Evolutionary conservation across 2,888 invertebrate genomes (phyloP).

Genomic region (Anthrax anthrax): DNA sequence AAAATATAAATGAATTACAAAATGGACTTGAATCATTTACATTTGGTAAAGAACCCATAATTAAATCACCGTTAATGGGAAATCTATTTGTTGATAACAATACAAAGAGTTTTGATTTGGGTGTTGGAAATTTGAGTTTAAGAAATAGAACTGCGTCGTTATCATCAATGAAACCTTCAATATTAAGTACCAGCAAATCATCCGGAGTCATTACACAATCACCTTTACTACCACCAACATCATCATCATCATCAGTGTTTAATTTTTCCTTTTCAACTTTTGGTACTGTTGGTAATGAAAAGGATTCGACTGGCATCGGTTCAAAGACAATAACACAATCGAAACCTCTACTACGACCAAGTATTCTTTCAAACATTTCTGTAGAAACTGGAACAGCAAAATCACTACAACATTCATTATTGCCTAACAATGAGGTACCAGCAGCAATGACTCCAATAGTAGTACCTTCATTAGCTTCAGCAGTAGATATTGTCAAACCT

Average conservation of each 20-base stretch:
- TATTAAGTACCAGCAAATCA: neutral
- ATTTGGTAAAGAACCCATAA: slow-evolving; percentile 26
- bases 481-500: neutral
- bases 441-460: no score
- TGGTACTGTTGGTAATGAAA: neutral
- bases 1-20: slow-evolving; percentile 28
- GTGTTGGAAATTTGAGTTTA: no score
- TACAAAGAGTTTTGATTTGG: no score
- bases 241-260: neutral
- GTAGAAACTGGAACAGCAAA: slow-evolving; percentile 10
- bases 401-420: neutral
- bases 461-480: neutral
- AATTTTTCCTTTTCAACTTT: neutral
- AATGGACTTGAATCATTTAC: slow-evolving; percentile 30
- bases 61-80: neutral
- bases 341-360: slow-evolving; percentile 21
- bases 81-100: neutral
- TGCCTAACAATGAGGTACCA: no score
- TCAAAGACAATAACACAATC: neutral
- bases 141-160: no score
- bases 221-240: neutral
- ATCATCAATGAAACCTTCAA: no score
- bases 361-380: slow-evolving; percentile 18
- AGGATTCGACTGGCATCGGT: neutral
- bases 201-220: no score